These are phyloP conservation scores for Lutraria lutraria DNA, from an alignment of 2,888 invertebrate genomes.

Conservation along the genomic window DNA sequence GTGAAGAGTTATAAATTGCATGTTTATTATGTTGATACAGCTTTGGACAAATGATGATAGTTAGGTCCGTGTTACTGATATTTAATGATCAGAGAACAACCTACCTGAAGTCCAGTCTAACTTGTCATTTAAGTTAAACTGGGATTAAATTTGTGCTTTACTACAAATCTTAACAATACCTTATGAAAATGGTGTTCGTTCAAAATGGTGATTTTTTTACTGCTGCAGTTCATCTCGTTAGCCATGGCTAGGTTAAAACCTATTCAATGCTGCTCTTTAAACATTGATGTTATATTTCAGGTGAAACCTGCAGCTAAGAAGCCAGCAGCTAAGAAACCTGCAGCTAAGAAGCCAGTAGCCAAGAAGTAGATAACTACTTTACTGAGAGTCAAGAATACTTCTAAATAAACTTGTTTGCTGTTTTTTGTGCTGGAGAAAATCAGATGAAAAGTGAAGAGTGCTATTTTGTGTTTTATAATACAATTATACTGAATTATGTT, in stretches of 20 bases:
- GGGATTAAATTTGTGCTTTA: background rate
- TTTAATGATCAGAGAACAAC: slow-evolving; percentile 52
- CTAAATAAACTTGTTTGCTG: background rate
- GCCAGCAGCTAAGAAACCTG: slow-evolving; percentile 58
- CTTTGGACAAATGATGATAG: slow-evolving; percentile 48
- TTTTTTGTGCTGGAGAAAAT: slow-evolving; percentile 2
- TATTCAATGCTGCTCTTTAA: background rate
- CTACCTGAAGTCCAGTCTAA: background rate
- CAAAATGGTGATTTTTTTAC: background rate
- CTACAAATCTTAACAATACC: background rate
- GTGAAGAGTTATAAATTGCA: background rate
- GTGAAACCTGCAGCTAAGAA: slow-evolving; percentile 28
- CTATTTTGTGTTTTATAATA: background rate
- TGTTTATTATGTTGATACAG: background rate
- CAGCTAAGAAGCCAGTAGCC: slow-evolving; percentile 56
- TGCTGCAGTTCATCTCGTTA: background rate
- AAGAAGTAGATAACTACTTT: slow-evolving; percentile 42
- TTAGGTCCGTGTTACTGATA: slow-evolving; percentile 77
- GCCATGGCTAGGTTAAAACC: background rate
- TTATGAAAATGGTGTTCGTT: background rate
- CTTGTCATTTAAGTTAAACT: background rate
- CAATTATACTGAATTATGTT: background rate
- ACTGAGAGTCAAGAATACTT: background rate
- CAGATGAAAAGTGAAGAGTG: background rate
- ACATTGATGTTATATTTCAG: slow-evolving; percentile 28